Conservation (phyloP, 2,113 vertebrate genomes). For the Oenanthe melanoleuca region DNA sequence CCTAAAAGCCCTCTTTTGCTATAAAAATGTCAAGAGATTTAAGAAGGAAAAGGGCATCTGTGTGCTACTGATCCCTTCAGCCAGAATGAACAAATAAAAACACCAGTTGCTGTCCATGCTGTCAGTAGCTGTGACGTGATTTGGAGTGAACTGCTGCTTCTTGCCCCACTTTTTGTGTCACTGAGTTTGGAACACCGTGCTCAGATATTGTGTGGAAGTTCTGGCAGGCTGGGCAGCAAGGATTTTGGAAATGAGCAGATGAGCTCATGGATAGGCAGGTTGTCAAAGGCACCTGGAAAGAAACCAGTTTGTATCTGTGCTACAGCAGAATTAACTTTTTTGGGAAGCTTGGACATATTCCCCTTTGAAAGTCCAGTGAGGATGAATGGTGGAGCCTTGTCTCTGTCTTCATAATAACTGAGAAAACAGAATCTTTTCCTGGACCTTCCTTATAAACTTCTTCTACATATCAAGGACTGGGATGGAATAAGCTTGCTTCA, state of each 20-base stretch:
- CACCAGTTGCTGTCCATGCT: not conserved
- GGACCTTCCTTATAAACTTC: not conserved
- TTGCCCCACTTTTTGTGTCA: not conserved
- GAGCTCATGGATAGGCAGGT: not conserved
- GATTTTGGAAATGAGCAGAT: not conserved
- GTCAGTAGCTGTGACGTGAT: not conserved
- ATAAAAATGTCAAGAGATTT: not conserved
- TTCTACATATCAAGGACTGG: not conserved
- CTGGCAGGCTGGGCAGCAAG: not conserved
- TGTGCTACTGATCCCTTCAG: not conserved
- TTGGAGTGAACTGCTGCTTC: not conserved
- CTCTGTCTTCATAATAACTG: not conserved
- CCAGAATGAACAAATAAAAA: not conserved
- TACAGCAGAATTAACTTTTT: not conserved
- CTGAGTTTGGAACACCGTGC: rapidly evolving
- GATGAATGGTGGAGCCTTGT: not conserved
- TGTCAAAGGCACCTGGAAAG: not conserved
- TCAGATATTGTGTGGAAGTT: rapidly evolving
- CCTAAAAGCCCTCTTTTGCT: not conserved
- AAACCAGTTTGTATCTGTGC: not conserved
- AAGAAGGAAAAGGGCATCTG: not conserved
- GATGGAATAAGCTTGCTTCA: not conserved
- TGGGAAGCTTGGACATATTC: not conserved
- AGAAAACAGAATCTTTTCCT: not conserved
- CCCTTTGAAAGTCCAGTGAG: not conserved